These are phyloP conservation scores for Yponomeuta evonymella DNA, from an alignment of 2,888 invertebrate species.

Conservation along the genomic window DNA sequence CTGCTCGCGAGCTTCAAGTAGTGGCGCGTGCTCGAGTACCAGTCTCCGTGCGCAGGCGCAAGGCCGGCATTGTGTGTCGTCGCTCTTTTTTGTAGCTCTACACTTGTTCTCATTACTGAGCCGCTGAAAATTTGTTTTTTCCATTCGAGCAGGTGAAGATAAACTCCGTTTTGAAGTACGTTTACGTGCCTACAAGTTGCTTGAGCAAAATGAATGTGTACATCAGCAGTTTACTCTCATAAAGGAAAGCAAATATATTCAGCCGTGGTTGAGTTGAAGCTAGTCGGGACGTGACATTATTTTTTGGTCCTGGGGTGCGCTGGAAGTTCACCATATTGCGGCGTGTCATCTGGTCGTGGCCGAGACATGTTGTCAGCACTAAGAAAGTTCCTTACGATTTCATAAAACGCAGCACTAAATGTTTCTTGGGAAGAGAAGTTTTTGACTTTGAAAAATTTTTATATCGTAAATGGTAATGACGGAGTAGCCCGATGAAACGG, in stretches of 20 bases:
- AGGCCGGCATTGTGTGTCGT: constrained; percentile 23
- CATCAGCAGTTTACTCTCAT: neutral
- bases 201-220: neutral
- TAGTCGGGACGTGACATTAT: constrained; percentile 31
- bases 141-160: neutral
- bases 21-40: constrained; percentile 70
- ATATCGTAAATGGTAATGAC: neutral
- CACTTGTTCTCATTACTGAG: neutral
- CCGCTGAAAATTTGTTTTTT: neutral
- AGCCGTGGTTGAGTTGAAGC: neutral
- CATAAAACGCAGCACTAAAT: constrained; percentile 4
- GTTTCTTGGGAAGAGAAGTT: neutral
- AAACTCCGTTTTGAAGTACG: neutral
- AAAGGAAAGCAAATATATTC: neutral
- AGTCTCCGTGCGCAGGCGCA: constrained; percentile 56
- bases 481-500: neutral
- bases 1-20: constrained; percentile 61
- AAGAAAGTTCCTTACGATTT: constrained; percentile 16
- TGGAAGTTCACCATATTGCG: constrained; percentile 47
- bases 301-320: constrained; percentile 32
- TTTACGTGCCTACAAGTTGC: neutral
- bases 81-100: neutral
- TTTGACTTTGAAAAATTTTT: neutral
- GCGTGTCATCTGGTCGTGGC: constrained; percentile 41
- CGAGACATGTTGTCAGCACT: constrained; percentile 34